Base-by-base conservation (phyloP, 2,888 invertebrate species). In the Eueremaeus valkanovi region DNA sequence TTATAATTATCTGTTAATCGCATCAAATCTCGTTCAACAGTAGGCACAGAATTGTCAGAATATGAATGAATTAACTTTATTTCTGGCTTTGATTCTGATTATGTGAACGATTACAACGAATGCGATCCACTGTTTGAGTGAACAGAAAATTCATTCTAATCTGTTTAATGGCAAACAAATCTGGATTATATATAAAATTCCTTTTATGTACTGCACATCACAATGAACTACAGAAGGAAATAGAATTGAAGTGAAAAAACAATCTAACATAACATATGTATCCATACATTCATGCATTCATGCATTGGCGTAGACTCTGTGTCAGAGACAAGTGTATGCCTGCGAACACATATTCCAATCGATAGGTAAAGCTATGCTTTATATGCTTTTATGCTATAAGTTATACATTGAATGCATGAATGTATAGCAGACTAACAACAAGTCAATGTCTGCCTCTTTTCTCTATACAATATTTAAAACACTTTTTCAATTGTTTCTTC, bases 91-190 rank as follows among this genome's bases (percentile, higher is more conserved):
- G 21, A 49, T 49, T 49, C 49, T 49, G 49, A 49, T 49, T 49
- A 49, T 11, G 36, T 36, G 36, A 36, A n/a, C 11, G 5, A 36
- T 36, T 61, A 61, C 31, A 31, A 33, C n/a, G 18, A 61, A 61
- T 31, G 11, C 8, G 11, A 55, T 55, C 27, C 61, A 61, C 11
- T 61, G 29, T 61, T 61, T 61, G 31, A 11, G 31, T 61, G 13
- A 16, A 29, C n/a, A 33, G n/a, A 61, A 61, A 68, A 68, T 40
- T 21, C 36, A 68, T 21, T 68, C 33, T 68, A 68, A 68, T 68
- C 68, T 68, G 68, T 68, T 68, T 68, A 40, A 68, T 68, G 40
- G 40, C 68, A 68, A 68, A 42, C 40, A 68, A 68, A 68, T 68
- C 40, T 36, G 68, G 68, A 68, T 36, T 68, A 61, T 40, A 68